Percentiles rank a stretch among this genome's conserved stretches.
phyloP scores from a whole-genome alignment of 1,140 invertebrate species.

The Pseudomyrmex flavicornis region DNA sequence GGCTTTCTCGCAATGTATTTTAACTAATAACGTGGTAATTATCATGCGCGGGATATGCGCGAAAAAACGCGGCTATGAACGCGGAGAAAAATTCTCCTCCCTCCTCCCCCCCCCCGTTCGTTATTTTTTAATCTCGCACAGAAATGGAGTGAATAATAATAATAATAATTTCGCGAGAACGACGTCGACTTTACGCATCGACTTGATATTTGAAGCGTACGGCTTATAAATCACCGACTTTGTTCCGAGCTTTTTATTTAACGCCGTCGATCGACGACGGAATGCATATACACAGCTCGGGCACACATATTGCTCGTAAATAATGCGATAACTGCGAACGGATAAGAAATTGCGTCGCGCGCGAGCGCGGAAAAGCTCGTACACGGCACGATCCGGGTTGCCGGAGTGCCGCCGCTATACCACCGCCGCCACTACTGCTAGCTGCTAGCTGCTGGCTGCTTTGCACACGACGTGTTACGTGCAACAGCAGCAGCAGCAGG shows the following conservation, averaged over 20 bases:
- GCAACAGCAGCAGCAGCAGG: constrained; percentile 1
- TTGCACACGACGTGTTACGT: constrained; percentile 44
- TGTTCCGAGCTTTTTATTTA: constrained; percentile 1
- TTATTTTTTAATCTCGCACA: too few species aligned
- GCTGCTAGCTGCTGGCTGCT: constrained; percentile 5
- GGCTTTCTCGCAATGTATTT: neutral
- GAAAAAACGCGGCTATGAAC: neutral
- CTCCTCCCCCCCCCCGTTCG: too few species aligned
- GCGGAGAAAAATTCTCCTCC: too few species aligned
- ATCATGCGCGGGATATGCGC: neutral
- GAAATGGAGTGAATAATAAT: neutral
- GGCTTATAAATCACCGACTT: constrained; percentile 17
- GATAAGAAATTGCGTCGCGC: constrained; percentile 47
- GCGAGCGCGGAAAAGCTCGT: neutral
- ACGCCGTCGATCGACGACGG: constrained; percentile 11
- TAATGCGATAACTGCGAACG: constrained; percentile 49
- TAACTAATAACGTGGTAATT: neutral
- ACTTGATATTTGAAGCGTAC: neutral
- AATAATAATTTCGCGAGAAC: neutral
- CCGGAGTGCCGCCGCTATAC: too few species aligned
- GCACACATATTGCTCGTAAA: constrained; percentile 39
- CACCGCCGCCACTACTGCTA: too few species aligned
- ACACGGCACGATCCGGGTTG: constrained; percentile 13
- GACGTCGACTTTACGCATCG: too few species aligned
- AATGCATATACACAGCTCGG: constrained; percentile 4